phyloP scores from a whole-genome alignment of 2,113 vertebrate species.

The Pampusana beccarii region DNA sequence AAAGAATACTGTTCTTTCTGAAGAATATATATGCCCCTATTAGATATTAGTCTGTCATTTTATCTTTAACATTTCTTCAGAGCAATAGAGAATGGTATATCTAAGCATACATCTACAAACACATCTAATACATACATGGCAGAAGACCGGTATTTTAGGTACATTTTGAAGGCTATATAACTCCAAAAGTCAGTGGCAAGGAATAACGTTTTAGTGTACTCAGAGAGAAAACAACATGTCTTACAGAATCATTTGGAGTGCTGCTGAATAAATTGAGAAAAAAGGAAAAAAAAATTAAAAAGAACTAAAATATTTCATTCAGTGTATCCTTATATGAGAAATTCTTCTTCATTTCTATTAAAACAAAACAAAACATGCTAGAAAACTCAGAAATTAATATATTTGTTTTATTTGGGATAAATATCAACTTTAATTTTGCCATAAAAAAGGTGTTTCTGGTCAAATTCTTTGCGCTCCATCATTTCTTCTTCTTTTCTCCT shows the following conservation, averaged over 20 bases:
- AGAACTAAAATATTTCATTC: background rate
- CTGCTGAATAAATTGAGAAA: background rate
- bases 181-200: background rate
- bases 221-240: background rate
- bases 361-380: background rate
- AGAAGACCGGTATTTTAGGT: background rate
- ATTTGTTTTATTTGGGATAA: background rate
- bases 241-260: background rate
- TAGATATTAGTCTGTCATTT: background rate
- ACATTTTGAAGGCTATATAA: background rate
- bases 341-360: background rate
- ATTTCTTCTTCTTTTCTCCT: background rate
- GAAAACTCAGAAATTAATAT: background rate
- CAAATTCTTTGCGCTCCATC: background rate
- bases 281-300: background rate
- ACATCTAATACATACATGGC: background rate
- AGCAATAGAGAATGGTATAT: background rate
- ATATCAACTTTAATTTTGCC: background rate
- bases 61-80: background rate
- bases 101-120: background rate
- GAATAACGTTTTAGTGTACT: background rate
- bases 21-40: background rate
- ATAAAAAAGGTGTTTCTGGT: background rate
- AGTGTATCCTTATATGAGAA: background rate
- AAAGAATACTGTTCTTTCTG: background rate